A percentile compares a stretch with the other conserved stretches of the same genome.
Conservation (phyloP, 2,888 invertebrate genomes). For the Syrista parreyssii region DNA sequence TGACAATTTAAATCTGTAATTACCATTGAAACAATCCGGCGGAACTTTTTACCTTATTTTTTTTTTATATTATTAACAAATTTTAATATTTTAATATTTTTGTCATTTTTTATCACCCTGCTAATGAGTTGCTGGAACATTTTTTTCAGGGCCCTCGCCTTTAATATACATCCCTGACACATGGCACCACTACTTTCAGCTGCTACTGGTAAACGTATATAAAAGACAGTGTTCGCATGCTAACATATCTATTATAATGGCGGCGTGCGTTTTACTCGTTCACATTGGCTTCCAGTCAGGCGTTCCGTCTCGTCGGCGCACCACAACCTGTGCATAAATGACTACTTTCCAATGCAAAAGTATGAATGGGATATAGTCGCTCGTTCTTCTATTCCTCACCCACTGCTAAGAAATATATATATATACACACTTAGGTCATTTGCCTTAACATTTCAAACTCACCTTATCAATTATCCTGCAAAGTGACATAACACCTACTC, state of each 20-base stretch:
- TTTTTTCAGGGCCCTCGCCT: not conserved
- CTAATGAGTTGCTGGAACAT: not conserved
- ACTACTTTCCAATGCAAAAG: constrained; percentile 73
- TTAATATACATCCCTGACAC: not conserved
- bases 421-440: not conserved
- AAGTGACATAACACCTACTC: not conserved
- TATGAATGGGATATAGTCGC: constrained; percentile 72
- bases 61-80: not conserved
- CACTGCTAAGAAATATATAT: constrained; percentile 5
- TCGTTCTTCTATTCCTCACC: constrained; percentile 55
- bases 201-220: constrained; percentile 39
- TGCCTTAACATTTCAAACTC: not conserved
- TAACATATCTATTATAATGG: constrained; percentile 58
- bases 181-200: constrained; percentile 9
- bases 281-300: constrained; percentile 26
- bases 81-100: not conserved
- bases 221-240: constrained; percentile 55
- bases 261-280: constrained; percentile 45
- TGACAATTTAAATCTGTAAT: not conserved
- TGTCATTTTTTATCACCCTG: not conserved
- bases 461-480: not conserved
- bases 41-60: not conserved
- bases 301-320: constrained; percentile 37
- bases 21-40: not conserved
- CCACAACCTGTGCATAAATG: constrained; percentile 62